Evolutionary conservation across 2,888 invertebrate genomes (phyloP).

Genomic region (Ptychoptera contaminata): DNA sequence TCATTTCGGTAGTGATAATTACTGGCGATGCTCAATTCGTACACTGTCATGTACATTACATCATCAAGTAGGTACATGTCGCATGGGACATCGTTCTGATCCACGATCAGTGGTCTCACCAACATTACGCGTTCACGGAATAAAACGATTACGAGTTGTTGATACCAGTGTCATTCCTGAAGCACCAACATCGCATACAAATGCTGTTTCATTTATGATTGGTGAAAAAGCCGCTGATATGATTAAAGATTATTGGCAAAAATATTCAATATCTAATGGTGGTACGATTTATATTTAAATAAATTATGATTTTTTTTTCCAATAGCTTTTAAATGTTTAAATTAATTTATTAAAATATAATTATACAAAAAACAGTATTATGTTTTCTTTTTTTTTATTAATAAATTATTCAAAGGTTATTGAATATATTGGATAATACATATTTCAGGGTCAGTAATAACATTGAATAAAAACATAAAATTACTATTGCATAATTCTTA

Average conservation of each 20-base stretch:
- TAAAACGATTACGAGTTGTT: constrained; percentile 40
- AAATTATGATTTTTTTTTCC: no score
- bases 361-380: no score
- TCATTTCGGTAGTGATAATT: constrained; percentile 39
- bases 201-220: constrained; percentile 35
- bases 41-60: constrained; percentile 37
- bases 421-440: no score
- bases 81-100: constrained; percentile 31
- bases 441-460: no score
- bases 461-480: no score
- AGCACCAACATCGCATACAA: constrained; percentile 43
- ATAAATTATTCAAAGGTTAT: no score
- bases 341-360: no score
- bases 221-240: constrained; percentile 45
- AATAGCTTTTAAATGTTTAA: no score
- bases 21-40: constrained; percentile 49
- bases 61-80: constrained; percentile 32
- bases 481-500: no score
- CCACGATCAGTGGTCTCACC: constrained; percentile 36
- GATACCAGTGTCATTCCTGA: constrained; percentile 49
- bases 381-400: no score
- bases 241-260: constrained; percentile 35
- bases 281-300: no score
- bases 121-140: constrained; percentile 40
- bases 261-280: neutral